Percentiles rank a stretch among this genome's conserved stretches.
phyloP scores from a whole-genome alignment of 2,113 vertebrate genomes.

The Nerophis ophidion region DNA sequence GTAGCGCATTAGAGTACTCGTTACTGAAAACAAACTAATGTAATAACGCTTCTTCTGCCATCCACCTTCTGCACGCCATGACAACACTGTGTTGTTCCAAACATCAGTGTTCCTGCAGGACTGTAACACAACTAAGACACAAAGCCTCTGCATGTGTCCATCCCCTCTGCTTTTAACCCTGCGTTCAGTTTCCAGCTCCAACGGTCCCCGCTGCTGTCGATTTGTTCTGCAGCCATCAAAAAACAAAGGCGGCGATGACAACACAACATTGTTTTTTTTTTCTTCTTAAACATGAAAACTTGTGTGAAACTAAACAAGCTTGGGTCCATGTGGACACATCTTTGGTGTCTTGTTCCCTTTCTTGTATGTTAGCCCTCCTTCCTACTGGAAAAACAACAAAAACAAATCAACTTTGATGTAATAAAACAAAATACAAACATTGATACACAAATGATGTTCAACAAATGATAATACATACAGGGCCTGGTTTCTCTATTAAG shows the following conservation, averaged over 20 bases:
- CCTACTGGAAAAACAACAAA: not conserved
- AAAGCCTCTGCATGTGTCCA: constrained; percentile 23
- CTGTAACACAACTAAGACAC: constrained; percentile 32
- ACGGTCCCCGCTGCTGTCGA: constrained; percentile 21
- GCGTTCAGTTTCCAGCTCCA: constrained; percentile 14
- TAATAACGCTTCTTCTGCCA: constrained; percentile 30
- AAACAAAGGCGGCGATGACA: constrained; percentile 14
- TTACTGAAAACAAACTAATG: no score
- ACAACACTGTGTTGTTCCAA: constrained; percentile 26
- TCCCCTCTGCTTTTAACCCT: constrained; percentile 17
- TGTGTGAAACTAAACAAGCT: constrained; percentile 8
- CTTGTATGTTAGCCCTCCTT: not conserved
- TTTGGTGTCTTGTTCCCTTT: constrained; percentile 4
- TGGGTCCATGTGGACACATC: not conserved
- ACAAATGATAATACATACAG: not conserved
- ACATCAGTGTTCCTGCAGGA: constrained; percentile 14
- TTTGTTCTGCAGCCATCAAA: constrained; percentile 11
- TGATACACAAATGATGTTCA: not conserved
- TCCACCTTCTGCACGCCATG: constrained; percentile 18
- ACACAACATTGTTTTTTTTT: constrained; percentile 12
- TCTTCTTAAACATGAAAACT: constrained; percentile 21
- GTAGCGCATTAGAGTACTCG: no score
- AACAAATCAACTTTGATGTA: not conserved
- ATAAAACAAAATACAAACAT: not conserved
- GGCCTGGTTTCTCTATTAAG: no score